phyloP scores from a whole-genome alignment of 2,113 vertebrate species.

The human region DNA sequence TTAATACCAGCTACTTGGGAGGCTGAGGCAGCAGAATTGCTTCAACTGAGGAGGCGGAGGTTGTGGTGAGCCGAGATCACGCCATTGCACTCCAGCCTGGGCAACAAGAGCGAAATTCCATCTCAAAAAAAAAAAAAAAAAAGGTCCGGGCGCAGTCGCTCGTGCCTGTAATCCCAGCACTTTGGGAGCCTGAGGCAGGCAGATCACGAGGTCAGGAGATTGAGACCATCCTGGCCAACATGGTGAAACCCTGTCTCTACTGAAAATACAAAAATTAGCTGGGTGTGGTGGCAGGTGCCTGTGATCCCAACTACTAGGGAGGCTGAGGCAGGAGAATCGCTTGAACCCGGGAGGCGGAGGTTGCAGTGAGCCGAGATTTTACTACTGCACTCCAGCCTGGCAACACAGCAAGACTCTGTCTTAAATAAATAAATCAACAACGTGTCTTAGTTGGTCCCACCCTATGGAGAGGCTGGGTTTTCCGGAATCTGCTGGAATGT shows the following conservation, averaged over 20 bases:
- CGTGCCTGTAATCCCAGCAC: too few relatives aligned
- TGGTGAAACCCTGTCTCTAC: too few relatives aligned
- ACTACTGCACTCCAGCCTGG: not conserved
- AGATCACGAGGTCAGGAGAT: too few relatives aligned
- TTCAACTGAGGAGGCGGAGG: not conserved
- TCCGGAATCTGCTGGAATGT: not conserved
- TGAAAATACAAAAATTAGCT: too few relatives aligned
- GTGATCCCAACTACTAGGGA: too few relatives aligned
- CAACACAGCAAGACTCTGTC: not conserved
- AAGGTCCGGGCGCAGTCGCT: too few relatives aligned
- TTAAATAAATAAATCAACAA: not conserved
- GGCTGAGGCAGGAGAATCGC: not conserved
- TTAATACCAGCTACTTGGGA: not conserved
- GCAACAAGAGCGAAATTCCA: not conserved
- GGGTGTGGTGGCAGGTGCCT: rapidly evolving
- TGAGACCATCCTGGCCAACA: too few relatives aligned
- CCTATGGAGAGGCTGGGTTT: not conserved
- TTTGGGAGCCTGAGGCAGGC: too few relatives aligned
- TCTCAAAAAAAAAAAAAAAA: too few relatives aligned
- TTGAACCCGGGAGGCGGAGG: not conserved
- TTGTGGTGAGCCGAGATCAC: not conserved
- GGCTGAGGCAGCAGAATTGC: not conserved
- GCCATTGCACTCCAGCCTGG: not conserved
- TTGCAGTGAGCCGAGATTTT: not conserved
- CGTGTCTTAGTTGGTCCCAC: not conserved